Percentiles rank a stretch among this genome's conserved stretches.
Conservation (phyloP, 30 jellyfish, hydroid and myxozoan genomes). For the Aurelia sp. region DNA sequence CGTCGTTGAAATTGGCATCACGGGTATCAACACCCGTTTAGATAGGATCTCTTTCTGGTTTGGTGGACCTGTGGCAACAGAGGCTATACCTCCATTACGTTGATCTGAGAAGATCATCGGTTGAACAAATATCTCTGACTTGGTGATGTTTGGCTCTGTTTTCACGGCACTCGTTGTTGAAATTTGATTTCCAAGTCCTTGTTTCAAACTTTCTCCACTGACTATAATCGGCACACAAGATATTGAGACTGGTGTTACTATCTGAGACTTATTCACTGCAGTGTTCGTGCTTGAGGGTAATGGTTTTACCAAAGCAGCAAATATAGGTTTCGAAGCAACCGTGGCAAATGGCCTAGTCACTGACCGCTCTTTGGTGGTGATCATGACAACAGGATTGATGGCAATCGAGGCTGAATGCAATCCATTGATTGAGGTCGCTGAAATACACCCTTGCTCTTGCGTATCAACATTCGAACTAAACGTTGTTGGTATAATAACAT, state of each 20-base stretch:
- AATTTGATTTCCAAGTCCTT: not conserved
- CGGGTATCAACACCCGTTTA: not conserved
- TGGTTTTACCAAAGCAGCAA: conserved; percentile 7
- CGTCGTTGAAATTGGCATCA: not conserved
- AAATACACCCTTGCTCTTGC: too few species aligned
- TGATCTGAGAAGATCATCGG: not conserved
- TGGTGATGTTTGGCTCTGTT: not conserved
- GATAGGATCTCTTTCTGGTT: not conserved
- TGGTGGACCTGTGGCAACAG: not conserved
- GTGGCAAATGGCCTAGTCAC: not conserved
- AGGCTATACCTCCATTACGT: not conserved
- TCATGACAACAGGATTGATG: not conserved
- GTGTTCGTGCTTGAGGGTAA: not conserved
- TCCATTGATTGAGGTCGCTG: too few species aligned
- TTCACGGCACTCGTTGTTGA: not conserved
- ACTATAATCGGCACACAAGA: not conserved
- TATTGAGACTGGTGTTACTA: too few species aligned
- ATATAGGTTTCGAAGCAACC: not conserved
- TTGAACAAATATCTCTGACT: not conserved
- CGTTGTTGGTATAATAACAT: too few species aligned
- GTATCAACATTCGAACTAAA: too few species aligned
- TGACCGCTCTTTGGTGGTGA: not conserved
- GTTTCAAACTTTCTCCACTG: not conserved
- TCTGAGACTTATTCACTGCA: not conserved
- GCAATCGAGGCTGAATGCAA: too few species aligned